Conservation (phyloP, 1,140 invertebrate species). For the Ceratosolen fusciceps region DNA sequence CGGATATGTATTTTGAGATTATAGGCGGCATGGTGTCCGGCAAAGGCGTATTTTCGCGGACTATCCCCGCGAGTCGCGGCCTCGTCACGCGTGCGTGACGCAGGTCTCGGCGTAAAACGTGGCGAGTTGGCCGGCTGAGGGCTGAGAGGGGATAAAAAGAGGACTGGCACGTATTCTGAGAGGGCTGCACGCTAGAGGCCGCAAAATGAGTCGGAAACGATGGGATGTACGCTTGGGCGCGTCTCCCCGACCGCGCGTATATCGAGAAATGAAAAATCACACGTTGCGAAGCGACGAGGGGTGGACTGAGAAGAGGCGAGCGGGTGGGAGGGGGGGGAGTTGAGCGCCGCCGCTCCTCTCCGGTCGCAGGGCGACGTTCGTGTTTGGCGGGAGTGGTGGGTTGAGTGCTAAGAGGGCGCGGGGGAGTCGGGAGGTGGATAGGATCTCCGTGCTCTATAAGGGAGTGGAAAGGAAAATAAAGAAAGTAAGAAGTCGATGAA, state of each 20-base stretch:
- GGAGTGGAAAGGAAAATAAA: slow-evolving; percentile 37
- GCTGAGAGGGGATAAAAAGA: not conserved
- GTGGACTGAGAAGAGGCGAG: not conserved
- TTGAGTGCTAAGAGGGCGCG: not conserved
- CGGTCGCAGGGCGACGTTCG: not conserved
- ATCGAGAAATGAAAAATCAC: slow-evolving; percentile 39
- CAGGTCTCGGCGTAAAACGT: not conserved
- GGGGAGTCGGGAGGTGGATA: slow-evolving; percentile 15
- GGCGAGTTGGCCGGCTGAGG: not conserved
- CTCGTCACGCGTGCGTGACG: slow-evolving; percentile 11
- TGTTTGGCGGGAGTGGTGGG: not conserved
- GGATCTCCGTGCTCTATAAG: slow-evolving; percentile 21
- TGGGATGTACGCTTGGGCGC: slow-evolving; percentile 3
- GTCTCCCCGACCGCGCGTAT: not conserved
- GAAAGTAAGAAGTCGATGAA: slow-evolving; percentile 44
- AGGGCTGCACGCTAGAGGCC: not conserved
- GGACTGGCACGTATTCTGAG: not conserved
- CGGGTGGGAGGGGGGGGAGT: not conserved
- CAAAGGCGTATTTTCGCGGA: slow-evolving; percentile 17
- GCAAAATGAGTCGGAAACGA: slow-evolving; percentile 10
- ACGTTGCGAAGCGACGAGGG: slow-evolving; percentile 2
- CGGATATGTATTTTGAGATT: slow-evolving; percentile 27
- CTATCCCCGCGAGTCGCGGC: not conserved
- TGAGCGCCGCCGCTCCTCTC: too few relatives aligned
- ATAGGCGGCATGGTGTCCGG: slow-evolving; percentile 10